These are phyloP conservation scores for Huso huso DNA, from an alignment of 2,797 vertebrate species.

Conservation along the genomic window DNA sequence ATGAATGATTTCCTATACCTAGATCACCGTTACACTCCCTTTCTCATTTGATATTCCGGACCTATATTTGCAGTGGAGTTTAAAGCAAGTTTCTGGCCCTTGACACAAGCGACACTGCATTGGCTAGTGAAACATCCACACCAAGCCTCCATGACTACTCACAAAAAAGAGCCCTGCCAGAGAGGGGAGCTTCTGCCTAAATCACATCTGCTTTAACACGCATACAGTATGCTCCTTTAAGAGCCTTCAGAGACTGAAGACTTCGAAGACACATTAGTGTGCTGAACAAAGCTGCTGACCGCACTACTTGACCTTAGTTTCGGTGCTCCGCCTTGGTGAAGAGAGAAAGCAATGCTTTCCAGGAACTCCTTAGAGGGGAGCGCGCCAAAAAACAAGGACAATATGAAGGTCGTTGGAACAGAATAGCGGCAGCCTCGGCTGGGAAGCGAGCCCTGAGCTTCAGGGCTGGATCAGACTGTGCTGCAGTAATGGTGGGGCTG, in stretches of 20 bases:
- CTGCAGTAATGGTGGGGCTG: background rate
- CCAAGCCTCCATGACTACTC: no score
- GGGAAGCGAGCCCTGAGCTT: constrained; percentile 43
- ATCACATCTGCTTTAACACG: no score
- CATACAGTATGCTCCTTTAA: no score
- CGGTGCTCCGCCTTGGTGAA: constrained; percentile 6
- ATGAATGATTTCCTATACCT: no score
- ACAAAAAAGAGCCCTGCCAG: no score
- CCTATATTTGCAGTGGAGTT: no score
- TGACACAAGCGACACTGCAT: no score
- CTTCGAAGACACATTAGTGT: background rate
- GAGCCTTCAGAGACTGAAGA: background rate
- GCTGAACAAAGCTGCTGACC: background rate
- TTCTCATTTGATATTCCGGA: no score
- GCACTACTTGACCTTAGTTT: background rate
- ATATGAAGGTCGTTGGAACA: constrained; percentile 63
- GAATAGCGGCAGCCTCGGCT: constrained; percentile 46
- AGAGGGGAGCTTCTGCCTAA: no score
- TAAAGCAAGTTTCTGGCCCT: no score
- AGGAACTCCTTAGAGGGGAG: constrained; percentile 38
- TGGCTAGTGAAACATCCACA: no score
- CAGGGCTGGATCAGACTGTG: constrained; percentile 43
- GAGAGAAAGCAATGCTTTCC: constrained; percentile 33
- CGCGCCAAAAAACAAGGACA: constrained; percentile 52
- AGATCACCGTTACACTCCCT: no score